Evolutionary conservation across 2,797 vertebrate species (phyloP).

Genomic region (Calcarius lapponicus): DNA sequence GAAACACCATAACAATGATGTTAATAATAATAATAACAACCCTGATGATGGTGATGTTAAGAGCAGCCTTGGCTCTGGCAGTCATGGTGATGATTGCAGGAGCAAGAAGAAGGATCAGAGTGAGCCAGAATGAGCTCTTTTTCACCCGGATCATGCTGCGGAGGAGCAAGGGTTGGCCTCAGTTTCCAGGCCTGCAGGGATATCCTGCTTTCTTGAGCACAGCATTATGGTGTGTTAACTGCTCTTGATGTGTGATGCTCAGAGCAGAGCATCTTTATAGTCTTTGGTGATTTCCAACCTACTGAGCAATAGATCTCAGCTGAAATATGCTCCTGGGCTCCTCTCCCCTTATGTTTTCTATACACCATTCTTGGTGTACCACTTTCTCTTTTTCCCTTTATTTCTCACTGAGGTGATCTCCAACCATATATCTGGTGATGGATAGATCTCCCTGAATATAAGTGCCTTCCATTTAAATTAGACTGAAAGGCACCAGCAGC

Average conservation of each 20-base stretch:
- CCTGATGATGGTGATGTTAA: conserved; percentile 56
- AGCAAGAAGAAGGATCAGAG: conserved; percentile 10
- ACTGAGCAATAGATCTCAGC: background rate
- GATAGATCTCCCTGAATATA: background rate
- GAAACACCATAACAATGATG: conserved; percentile 69
- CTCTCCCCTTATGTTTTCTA: background rate
- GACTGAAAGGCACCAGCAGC: background rate
- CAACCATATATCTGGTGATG: background rate
- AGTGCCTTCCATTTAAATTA: background rate
- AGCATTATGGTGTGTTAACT: background rate
- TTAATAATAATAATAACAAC: conserved; percentile 71
- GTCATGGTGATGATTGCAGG: conserved; percentile 31
- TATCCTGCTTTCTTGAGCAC: background rate
- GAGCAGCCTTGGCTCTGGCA: conserved; percentile 50
- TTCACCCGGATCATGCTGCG: background rate
- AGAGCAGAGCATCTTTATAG: background rate
- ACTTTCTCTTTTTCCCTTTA: background rate
- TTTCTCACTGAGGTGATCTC: background rate
- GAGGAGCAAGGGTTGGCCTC: background rate
- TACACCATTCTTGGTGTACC: background rate
- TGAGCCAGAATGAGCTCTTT: conserved; percentile 31
- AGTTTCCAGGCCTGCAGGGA: background rate
- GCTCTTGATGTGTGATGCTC: background rate
- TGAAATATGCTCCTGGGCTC: background rate
- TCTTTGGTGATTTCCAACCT: background rate